phyloP scores from a whole-genome alignment of 1,140 invertebrate genomes.

The Drosophila subobscura region DNA sequence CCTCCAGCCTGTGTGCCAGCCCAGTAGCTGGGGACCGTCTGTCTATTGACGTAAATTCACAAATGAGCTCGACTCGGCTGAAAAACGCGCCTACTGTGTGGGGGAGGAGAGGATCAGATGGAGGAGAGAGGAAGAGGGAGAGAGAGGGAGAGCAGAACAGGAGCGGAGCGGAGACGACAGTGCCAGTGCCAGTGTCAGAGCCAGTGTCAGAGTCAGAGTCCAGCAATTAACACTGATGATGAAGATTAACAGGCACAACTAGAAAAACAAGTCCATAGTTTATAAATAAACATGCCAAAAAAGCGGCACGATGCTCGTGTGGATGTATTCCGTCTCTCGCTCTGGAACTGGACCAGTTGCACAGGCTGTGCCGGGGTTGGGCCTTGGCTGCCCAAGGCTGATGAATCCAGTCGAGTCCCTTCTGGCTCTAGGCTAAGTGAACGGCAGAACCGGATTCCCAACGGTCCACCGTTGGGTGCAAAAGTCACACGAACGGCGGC shows the following conservation, averaged over 20 bases:
- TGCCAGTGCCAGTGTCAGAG: too few relatives aligned
- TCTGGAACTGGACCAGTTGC: constrained; percentile 12
- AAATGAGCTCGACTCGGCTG: constrained; percentile 25
- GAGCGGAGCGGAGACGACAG: constrained; percentile 7
- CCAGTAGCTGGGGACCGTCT: constrained; percentile 11
- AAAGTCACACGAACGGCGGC: constrained; percentile 30
- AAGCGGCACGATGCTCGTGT: constrained; percentile 27
- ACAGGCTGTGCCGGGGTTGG: background rate
- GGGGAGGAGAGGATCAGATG: constrained; percentile 17
- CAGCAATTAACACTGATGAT: constrained; percentile 54
- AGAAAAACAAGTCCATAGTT: constrained; percentile 79
- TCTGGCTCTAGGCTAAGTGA: constrained; percentile 53
- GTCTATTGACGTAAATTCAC: constrained; percentile 44
- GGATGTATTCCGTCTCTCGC: constrained; percentile 25
- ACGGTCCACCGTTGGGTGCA: constrained; percentile 21
- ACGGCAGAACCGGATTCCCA: constrained; percentile 30
- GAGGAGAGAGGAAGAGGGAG: background rate
- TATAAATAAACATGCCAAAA: constrained; percentile 69
- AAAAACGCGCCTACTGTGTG: constrained; percentile 31
- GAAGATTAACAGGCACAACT: constrained; percentile 74
- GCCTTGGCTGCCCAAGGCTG: constrained; percentile 31
- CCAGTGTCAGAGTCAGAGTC: constrained; percentile 40
- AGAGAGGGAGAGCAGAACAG: constrained; percentile 7
- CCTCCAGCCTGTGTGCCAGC: constrained; percentile 23
- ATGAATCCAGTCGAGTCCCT: constrained; percentile 12